These are phyloP conservation scores for Smutsia gigantea DNA, from an alignment of 2,797 vertebrate genomes.

Conservation along the genomic window DNA sequence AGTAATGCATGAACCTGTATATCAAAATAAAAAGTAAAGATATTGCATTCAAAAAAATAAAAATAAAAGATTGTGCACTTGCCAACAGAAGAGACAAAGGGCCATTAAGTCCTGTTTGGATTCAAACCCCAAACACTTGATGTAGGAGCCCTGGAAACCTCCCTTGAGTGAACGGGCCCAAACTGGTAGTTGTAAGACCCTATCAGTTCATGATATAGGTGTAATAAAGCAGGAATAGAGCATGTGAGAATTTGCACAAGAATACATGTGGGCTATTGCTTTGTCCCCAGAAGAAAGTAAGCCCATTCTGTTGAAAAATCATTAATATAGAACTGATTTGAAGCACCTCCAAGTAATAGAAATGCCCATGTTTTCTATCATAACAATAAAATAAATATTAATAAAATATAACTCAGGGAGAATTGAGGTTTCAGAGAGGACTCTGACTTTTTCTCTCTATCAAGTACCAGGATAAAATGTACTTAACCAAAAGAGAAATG, in stretches of 20 bases:
- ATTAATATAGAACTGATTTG: neutral
- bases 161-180: neutral
- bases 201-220: neutral
- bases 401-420: neutral
- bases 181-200: neutral
- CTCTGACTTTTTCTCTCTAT: neutral
- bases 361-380: conserved; percentile 10
- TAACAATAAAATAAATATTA: conserved; percentile 64
- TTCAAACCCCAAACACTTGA: neutral
- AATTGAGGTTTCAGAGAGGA: neutral
- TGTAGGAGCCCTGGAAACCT: neutral
- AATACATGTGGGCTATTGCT: neutral
- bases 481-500: conserved; percentile 11
- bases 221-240: neutral
- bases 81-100: neutral
- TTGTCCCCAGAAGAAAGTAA: conserved; percentile 34
- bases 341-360: conserved; percentile 2
- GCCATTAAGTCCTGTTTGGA: neutral
- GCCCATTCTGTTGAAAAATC: neutral
- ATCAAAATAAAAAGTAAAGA: neutral
- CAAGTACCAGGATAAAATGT: neutral
- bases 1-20: neutral
- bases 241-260: neutral
- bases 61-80: neutral
- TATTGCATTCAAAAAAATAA: neutral